Conservation (phyloP, 2,888 invertebrate species). For the Acleris sparsana region DNA sequence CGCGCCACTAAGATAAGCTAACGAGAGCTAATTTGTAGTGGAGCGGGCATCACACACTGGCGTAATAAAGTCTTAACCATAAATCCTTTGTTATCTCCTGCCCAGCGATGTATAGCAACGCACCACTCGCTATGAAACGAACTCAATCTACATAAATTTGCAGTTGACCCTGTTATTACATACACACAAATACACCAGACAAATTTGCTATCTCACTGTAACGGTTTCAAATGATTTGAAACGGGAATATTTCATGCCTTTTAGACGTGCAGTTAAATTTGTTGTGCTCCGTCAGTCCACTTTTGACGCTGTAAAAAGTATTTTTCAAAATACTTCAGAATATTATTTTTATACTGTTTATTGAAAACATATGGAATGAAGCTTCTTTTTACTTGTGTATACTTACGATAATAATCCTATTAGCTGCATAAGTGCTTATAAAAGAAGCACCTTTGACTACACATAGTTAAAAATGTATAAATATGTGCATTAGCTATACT, state of each 20-base stretch:
- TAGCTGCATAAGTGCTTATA: too few species aligned
- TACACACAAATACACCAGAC: conserved; percentile 54
- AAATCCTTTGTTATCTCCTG: conserved; percentile 64
- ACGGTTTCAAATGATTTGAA: conserved; percentile 33
- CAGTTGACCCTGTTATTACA: conserved; percentile 70
- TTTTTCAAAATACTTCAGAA: conserved; percentile 11
- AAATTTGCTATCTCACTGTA: conserved; percentile 52
- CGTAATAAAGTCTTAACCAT: conserved; percentile 63
- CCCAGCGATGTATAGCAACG: conserved; percentile 59
- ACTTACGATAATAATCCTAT: too few species aligned
- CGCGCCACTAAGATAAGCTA: conserved; percentile 29
- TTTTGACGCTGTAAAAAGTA: conserved; percentile 25
- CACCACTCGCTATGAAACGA: conserved; percentile 65
- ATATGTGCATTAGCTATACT: too few species aligned
- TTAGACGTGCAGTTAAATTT: conserved; percentile 14
- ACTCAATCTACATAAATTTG: conserved; percentile 76
- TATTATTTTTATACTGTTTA: neutral
- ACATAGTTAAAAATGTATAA: too few species aligned
- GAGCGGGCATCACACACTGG: conserved; percentile 44
- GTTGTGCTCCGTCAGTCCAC: conserved; percentile 1
- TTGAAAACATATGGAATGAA: too few species aligned
- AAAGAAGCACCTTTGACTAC: too few species aligned
- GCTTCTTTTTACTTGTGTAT: too few species aligned
- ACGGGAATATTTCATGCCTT: conserved; percentile 35
- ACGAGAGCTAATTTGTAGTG: conserved; percentile 33